Conservation (phyloP, 2,797 vertebrate genomes). For the Hyperoplus lanceolatus region DNA sequence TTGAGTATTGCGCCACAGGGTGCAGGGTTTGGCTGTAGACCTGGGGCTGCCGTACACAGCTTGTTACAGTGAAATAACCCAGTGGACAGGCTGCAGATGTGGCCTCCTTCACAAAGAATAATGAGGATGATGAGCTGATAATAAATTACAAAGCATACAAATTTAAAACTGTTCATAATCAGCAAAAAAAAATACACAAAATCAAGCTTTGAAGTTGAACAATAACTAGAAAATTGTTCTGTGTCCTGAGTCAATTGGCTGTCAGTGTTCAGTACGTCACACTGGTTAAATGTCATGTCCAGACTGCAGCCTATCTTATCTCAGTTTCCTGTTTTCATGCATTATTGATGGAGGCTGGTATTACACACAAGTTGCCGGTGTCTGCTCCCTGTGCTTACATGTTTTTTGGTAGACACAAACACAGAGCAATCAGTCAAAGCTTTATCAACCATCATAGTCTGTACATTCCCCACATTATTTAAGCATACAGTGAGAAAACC, state of each 20-base stretch:
- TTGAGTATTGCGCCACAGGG: constrained; percentile 47
- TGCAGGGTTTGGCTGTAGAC: constrained; percentile 38
- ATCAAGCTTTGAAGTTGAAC: constrained; percentile 16
- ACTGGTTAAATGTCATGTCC: constrained; percentile 82
- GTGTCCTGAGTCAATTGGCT: constrained; percentile 41
- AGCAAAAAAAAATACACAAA: neutral
- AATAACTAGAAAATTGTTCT: constrained; percentile 25
- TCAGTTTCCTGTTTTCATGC: constrained; percentile 80
- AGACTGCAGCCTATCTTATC: constrained; percentile 80
- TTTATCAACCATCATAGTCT: neutral
- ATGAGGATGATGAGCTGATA: neutral
- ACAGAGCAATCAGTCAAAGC: constrained; percentile 2
- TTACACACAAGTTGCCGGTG: constrained; percentile 55
- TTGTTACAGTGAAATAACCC: constrained; percentile 52
- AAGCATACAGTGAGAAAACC: neutral
- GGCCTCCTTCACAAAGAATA: constrained; percentile 26
- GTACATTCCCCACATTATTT: neutral
- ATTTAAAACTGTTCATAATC: neutral
- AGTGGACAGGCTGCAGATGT: constrained; percentile 43
- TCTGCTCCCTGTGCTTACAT: constrained; percentile 53
- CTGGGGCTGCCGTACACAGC: constrained; percentile 54
- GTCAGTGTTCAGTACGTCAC: constrained; percentile 67
- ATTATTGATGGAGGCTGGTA: constrained; percentile 83
- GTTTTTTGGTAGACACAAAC: constrained; percentile 41
- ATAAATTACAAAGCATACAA: neutral